Conservation (phyloP, 2,888 invertebrate genomes). For the Ischnura elegans region DNA sequence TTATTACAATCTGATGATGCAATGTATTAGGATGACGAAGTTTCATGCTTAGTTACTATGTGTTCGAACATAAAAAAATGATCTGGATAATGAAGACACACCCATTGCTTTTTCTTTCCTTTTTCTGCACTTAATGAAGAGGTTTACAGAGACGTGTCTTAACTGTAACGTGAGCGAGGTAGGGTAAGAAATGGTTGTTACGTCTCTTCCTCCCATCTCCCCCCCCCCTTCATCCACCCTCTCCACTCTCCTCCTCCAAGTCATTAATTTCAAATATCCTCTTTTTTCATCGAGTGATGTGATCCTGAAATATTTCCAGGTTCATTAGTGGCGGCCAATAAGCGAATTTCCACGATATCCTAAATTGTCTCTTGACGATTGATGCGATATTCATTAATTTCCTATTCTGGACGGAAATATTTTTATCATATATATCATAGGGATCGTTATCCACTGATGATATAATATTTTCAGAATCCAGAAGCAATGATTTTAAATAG, state of each 20-base stretch:
- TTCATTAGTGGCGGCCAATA: slow-evolving; percentile 52
- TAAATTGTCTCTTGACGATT: slow-evolving; percentile 14
- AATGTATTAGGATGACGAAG: too few relatives aligned
- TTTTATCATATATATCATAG: too few relatives aligned
- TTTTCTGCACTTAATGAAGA: background rate
- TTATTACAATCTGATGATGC: too few relatives aligned
- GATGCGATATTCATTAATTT: slow-evolving; percentile 53
- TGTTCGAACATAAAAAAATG: too few relatives aligned
- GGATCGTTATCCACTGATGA: too few relatives aligned
- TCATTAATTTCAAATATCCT: background rate
- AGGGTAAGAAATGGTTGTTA: too few relatives aligned
- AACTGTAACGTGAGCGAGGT: background rate
- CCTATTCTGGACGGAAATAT: background rate
- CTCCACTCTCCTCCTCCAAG: background rate
- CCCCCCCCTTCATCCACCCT: background rate
- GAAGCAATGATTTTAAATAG: too few relatives aligned
- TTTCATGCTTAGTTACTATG: too few relatives aligned
- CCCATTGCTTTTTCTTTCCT: background rate
- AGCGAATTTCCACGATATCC: slow-evolving; percentile 37
- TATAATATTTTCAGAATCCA: too few relatives aligned
- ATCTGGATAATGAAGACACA: background rate
- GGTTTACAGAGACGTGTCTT: background rate
- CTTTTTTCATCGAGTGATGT: slow-evolving; percentile 2
- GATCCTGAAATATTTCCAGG: slow-evolving; percentile 51
- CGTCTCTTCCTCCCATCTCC: background rate